phyloP scores from a whole-genome alignment of 2,888 invertebrate species.

The Nasonia oneida region DNA sequence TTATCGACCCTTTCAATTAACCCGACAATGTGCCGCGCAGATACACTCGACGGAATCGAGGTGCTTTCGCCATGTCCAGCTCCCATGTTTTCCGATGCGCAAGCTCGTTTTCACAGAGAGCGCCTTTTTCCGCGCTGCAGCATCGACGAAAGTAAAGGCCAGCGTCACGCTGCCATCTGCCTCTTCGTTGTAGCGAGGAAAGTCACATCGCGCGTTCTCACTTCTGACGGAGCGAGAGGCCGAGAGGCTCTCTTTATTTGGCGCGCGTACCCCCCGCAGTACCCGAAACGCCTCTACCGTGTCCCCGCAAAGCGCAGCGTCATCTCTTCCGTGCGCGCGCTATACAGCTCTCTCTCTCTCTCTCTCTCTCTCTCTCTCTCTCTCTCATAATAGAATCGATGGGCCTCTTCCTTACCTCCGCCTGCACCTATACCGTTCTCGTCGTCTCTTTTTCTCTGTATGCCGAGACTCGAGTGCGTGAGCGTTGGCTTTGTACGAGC shows the following conservation, averaged over 20 bases:
- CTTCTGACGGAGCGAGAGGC: not conserved
- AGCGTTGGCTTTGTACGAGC: not conserved
- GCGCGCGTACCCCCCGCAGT: slow-evolving; percentile 71
- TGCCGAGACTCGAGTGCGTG: not conserved
- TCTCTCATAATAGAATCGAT: slow-evolving; percentile 66
- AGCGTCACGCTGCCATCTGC: slow-evolving; percentile 22
- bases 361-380: not conserved
- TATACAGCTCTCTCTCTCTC: not conserved
- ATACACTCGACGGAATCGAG: slow-evolving; percentile 68
- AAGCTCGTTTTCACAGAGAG: not conserved
- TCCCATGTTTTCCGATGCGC: not conserved
- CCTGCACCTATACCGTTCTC: not conserved
- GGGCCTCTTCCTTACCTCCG: not conserved
- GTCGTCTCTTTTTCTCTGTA: not conserved
- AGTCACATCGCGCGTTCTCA: slow-evolving; percentile 63
- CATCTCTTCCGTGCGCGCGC: slow-evolving; percentile 67
- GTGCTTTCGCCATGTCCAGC: not conserved
- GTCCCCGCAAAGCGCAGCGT: slow-evolving; percentile 72
- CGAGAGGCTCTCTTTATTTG: slow-evolving; percentile 18
- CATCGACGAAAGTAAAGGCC: slow-evolving; percentile 9
- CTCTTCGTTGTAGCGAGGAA: slow-evolving; percentile 13
- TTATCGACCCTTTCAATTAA: slow-evolving; percentile 74
- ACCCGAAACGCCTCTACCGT: slow-evolving; percentile 76
- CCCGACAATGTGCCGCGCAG: slow-evolving; percentile 71
- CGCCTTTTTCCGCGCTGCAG: too few relatives aligned